phyloP scores from a whole-genome alignment of 23 tunicate species.

The Ciona savignyi region DNA sequence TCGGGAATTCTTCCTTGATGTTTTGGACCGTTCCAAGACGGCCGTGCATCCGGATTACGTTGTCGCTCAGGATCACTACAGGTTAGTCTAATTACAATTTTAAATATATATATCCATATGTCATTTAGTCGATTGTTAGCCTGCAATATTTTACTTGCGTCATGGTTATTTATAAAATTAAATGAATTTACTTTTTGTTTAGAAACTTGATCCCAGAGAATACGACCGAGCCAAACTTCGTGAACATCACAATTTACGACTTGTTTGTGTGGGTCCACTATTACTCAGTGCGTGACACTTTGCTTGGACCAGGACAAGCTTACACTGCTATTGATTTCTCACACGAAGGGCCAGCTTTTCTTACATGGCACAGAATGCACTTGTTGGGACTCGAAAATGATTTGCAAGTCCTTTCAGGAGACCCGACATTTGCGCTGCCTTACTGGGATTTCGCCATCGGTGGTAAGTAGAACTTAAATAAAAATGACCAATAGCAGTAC shows the following conservation, averaged over 20 bases:
- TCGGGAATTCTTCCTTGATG: too few species aligned
- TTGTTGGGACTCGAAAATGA: conserved; percentile 54
- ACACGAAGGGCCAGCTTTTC: conserved; percentile 78
- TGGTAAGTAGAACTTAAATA: too few species aligned
- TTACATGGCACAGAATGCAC: conserved; percentile 83
- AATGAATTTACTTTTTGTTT: conserved; percentile 5
- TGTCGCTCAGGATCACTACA: too few species aligned
- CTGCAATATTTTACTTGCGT: too few species aligned
- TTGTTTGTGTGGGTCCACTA: conserved; percentile 75
- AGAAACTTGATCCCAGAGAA: conserved; percentile 62
- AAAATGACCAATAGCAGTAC: too few species aligned
- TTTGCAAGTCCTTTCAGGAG: conserved; percentile 40
- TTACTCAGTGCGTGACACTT: conserved; percentile 72
- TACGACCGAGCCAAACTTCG: conserved; percentile 47
- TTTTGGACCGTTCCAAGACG: too few species aligned
- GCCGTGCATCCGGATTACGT: too few species aligned
- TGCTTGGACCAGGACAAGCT: conserved; percentile 71
- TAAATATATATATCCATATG: too few species aligned
- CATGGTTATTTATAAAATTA: too few species aligned
- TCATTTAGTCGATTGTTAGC: too few species aligned
- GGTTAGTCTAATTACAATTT: too few species aligned
- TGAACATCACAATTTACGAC: conserved; percentile 61
- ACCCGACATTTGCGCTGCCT: conserved; percentile 39
- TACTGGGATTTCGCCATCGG: conserved; percentile 84
- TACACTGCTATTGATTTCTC: conserved; percentile 66